phyloP scores from a whole-genome alignment of 2,113 vertebrate species.

The Cynopterus brachyotis region DNA sequence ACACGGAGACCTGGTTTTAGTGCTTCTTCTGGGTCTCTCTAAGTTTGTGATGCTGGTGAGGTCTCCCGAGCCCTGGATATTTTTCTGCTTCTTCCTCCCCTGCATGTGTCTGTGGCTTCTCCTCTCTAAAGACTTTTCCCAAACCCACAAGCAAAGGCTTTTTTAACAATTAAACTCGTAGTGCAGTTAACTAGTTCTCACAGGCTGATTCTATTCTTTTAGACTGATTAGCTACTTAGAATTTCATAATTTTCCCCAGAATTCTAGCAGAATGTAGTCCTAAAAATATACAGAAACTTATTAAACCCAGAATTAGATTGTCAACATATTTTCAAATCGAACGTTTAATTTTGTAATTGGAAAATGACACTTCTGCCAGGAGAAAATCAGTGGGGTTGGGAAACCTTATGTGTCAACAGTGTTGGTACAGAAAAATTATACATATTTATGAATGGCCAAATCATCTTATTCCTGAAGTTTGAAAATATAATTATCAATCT shows the following conservation, averaged over 20 bases:
- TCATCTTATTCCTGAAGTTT: slow-evolving; percentile 65
- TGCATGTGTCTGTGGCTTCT: fast-evolving
- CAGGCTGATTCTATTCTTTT: not conserved
- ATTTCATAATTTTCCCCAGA: slow-evolving; percentile 23
- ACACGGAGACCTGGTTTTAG: not conserved
- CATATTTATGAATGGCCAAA: slow-evolving; percentile 75
- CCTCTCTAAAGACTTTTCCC: not conserved
- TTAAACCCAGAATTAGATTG: slow-evolving; percentile 73
- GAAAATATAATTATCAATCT: slow-evolving; percentile 70
- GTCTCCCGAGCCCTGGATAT: too few species aligned
- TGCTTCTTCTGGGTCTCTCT: not conserved
- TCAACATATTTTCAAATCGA: slow-evolving; percentile 64
- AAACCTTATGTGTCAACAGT: slow-evolving; percentile 68
- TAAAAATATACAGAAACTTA: slow-evolving; percentile 65
- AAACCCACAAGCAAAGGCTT: not conserved
- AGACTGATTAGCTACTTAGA: slow-evolving; percentile 11
- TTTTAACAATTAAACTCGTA: not conserved
- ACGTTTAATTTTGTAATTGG: slow-evolving; percentile 77
- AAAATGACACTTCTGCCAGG: slow-evolving; percentile 71
- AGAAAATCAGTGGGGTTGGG: slow-evolving; percentile 73
- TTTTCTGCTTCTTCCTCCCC: not conserved
- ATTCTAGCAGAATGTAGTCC: slow-evolving; percentile 37
- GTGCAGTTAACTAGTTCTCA: not conserved
- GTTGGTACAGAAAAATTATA: slow-evolving; percentile 64
- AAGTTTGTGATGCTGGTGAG: not conserved